Conservation (phyloP, 2,113 vertebrate genomes). For the Falco punctatus region DNA sequence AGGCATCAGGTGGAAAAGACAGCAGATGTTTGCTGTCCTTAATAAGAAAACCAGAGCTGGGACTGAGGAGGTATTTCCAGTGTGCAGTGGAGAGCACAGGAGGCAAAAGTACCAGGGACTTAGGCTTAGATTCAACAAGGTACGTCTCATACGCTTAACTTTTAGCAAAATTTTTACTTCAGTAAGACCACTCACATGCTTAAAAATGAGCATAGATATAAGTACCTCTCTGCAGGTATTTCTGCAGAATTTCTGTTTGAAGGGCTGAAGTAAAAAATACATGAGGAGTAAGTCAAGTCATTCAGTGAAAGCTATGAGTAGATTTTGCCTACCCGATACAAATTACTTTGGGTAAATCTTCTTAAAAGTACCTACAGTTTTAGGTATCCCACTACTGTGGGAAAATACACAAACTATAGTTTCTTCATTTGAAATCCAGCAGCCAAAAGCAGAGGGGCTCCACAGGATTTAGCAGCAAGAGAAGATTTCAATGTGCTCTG, state of each 20-base stretch:
- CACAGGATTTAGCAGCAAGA: not conserved
- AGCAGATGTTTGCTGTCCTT: not conserved
- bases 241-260: not conserved
- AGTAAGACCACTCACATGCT: not conserved
- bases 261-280: not conserved
- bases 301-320: not conserved
- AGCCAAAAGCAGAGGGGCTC: not conserved
- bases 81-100: not conserved
- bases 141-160: fast-evolving
- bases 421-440: not conserved
- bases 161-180: not conserved
- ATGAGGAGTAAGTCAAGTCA: not conserved
- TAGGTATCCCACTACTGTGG: not conserved
- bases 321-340: not conserved
- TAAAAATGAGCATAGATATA: not conserved
- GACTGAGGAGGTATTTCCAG: not conserved
- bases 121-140: not conserved
- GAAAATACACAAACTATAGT: not conserved
- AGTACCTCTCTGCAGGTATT: not conserved
- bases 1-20: not conserved
- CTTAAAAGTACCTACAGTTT: not conserved
- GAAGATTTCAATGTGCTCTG: not conserved
- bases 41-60: not conserved
- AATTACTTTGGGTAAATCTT: constrained; percentile 12
- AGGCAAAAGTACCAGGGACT: not conserved